Conservation (phyloP, 2,113 vertebrate genomes). For the Merops nubicus region DNA sequence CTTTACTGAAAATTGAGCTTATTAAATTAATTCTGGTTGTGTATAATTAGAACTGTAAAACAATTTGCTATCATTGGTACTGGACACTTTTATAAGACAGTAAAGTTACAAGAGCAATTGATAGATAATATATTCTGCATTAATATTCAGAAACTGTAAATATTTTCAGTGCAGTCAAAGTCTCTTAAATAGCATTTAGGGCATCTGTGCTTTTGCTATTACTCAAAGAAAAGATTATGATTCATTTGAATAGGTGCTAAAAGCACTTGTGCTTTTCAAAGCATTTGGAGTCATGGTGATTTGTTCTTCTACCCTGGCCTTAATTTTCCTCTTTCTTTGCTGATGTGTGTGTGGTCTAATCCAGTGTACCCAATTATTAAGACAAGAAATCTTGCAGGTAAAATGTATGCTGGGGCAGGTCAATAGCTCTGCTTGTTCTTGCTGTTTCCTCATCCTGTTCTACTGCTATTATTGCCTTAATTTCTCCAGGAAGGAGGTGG, state of each 20-base stretch:
- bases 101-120: not conserved
- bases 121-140: not conserved
- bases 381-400: not conserved
- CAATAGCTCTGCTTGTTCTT: not conserved
- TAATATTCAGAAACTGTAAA: not conserved
- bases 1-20: not conserved
- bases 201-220: not conserved
- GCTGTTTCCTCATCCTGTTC: not conserved
- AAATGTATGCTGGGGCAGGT: not conserved
- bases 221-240: not conserved
- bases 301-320: not conserved
- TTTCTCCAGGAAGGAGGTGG: not conserved
- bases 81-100: not conserved
- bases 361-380: not conserved
- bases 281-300: not conserved
- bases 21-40: not conserved
- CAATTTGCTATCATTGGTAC: not conserved
- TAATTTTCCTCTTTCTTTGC: not conserved
- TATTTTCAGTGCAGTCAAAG: not conserved
- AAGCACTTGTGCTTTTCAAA: not conserved
- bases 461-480: not conserved
- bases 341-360: not conserved
- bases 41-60: not conserved
- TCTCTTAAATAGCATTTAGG: not conserved
- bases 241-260: not conserved